A percentile compares a stretch with the other conserved stretches of the same genome.
These are phyloP conservation scores for Orestias chungarensis DNA, from an alignment of 2,797 vertebrate genomes.

Conservation along the genomic window DNA sequence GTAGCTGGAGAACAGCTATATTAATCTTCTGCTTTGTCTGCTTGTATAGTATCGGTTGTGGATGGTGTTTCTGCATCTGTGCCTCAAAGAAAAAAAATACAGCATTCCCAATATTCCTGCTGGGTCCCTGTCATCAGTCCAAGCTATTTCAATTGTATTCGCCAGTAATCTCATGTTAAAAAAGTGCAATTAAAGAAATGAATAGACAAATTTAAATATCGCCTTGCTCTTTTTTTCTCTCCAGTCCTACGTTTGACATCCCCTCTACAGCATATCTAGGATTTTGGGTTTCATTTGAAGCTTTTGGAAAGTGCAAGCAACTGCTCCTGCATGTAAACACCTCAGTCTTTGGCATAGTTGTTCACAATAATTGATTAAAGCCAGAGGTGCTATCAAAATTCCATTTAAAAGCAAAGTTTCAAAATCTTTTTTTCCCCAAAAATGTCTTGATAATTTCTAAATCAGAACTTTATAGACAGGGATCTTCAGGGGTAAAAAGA, in stretches of 20 bases:
- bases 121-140: not conserved
- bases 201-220: not conserved
- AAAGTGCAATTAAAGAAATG: not conserved
- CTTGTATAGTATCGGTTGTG: not conserved
- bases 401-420: not conserved
- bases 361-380: not conserved
- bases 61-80: not conserved
- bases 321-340: not conserved
- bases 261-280: not conserved
- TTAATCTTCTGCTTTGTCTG: slow-evolving; percentile 1
- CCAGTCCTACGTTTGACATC: too few species aligned
- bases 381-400: not conserved
- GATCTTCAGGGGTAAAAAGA: too few species aligned
- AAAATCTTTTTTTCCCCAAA: too few species aligned
- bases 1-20: not conserved
- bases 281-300: not conserved
- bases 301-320: not conserved
- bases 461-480: not conserved
- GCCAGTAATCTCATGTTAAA: not conserved
- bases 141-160: not conserved
- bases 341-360: not conserved
- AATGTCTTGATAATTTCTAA: not conserved
- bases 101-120: not conserved
- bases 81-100: not conserved
- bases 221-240: not conserved